Evolutionary conservation across 2,113 vertebrate species (phyloP), one percentile per base, ranked within the genome.

Genomic region (Onychostoma macrolepis): DNA sequence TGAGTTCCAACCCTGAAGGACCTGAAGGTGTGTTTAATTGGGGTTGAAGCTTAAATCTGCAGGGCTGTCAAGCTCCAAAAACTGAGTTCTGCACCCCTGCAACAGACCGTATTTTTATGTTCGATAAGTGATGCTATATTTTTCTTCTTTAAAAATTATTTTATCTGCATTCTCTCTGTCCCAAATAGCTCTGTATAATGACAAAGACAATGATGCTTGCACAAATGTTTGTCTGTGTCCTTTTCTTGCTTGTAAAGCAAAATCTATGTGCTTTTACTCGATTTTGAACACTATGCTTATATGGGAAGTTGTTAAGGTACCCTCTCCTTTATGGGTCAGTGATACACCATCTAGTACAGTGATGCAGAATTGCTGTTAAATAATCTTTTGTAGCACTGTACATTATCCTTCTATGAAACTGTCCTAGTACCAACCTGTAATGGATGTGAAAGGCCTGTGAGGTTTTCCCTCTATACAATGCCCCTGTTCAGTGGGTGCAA

Each of bases 311-410:
- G 33, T 71, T 71, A 36, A 71, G 33, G 36, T 38, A 33, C 33
- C 33, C 33, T 72, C 19, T 38, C 21, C 36, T 24, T 38, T 41
- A n/a, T 41, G 19, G 36, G 19, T 72, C 19, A 0, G 69, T 72
- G 41, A 13, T n/a, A 7, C 41, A 43, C 41, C 11, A 43, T 63
- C 12, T 38, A 36, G 21, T 41, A 6, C 36, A 43, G 36, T 1
- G 13, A 80, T 67, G 17, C 63, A 83, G 15, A 69, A 24, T 15
- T 83, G 41, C 79, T 67, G 63, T 69, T 83, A 69, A 83, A 69
- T 69, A 41, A 50, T 83, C 33, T 17, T 45, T 67, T 82, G 26
- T 69, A 69, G 26, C 63, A 69, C 30, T 83, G 80, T 50, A 65
- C n/a, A 65, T 63, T 80, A 28, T 26, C 33, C 78, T 8, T 21